Evolutionary conservation across 2,113 vertebrate genomes (phyloP).

Genomic region (Engraulis encrasicolus): DNA sequence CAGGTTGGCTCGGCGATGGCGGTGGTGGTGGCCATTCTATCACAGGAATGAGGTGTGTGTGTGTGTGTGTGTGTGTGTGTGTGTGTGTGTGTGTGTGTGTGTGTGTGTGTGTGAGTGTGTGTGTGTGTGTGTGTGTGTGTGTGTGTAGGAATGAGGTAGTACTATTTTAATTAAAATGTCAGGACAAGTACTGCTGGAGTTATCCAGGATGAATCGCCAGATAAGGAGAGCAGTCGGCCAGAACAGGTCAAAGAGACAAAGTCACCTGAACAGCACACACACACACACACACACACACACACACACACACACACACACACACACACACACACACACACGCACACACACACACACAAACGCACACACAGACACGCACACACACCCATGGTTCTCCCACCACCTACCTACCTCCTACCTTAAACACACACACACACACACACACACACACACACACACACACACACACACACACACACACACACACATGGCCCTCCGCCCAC

Average conservation of each 20-base stretch:
- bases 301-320: constrained; percentile 70
- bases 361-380: not conserved
- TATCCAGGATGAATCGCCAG: constrained; percentile 90
- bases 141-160: constrained; percentile 86
- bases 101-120: too few species aligned
- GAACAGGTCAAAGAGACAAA: constrained; percentile 89
- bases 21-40: constrained; percentile 82
- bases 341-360: not conserved
- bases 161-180: constrained; percentile 96
- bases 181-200: constrained; percentile 90
- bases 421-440: constrained; percentile 69
- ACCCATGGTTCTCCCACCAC: too few species aligned
- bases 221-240: constrained; percentile 87
- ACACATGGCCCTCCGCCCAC: too few species aligned
- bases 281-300: not conserved
- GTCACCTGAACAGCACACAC: constrained; percentile 81
- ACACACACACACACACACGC: constrained; percentile 16
- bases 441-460: constrained; percentile 53
- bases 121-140: too few species aligned
- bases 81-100: too few species aligned
- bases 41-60: too few species aligned
- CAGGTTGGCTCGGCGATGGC: constrained; percentile 61
- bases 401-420: too few species aligned
- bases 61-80: too few species aligned
- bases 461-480: too few species aligned